phyloP scores from a whole-genome alignment of 2,113 vertebrate genomes.

The Oenanthe melanoleuca region DNA sequence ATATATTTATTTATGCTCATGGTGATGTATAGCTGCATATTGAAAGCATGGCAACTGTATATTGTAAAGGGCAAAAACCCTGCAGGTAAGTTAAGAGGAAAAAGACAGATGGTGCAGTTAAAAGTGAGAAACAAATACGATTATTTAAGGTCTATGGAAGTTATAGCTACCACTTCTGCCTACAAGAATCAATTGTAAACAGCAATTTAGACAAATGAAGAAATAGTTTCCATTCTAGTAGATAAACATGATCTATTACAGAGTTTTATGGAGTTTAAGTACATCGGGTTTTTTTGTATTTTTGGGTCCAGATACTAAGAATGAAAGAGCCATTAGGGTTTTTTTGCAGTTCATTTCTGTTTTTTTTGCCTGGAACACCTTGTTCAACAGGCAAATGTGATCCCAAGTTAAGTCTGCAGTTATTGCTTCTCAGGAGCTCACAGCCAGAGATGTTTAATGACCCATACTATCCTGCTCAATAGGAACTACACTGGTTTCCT shows the following conservation, averaged over 20 bases:
- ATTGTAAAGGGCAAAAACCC: not conserved
- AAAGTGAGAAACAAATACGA: not conserved
- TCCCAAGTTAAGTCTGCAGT: slow-evolving; percentile 59
- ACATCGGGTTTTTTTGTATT: slow-evolving; percentile 8
- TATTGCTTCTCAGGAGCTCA: slow-evolving; percentile 60
- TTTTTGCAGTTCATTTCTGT: slow-evolving; percentile 68
- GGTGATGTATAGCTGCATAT: not conserved
- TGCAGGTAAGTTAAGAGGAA: not conserved
- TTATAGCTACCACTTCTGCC: not conserved
- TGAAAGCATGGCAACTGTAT: not conserved
- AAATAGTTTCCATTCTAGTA: not conserved
- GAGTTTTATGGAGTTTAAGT: slow-evolving; percentile 52
- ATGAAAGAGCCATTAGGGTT: slow-evolving; percentile 58
- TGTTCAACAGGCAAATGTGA: slow-evolving; percentile 61
- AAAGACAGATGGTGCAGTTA: not conserved
- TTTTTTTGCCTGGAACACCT: slow-evolving; percentile 71
- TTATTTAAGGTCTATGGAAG: not conserved
- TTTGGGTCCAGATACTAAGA: slow-evolving; percentile 50
- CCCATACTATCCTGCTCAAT: slow-evolving; percentile 74
- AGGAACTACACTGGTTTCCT: slow-evolving; percentile 73
- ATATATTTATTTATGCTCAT: not conserved
- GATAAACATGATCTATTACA: slow-evolving; percentile 52
- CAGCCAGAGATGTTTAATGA: slow-evolving; percentile 80
- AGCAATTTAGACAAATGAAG: not conserved
- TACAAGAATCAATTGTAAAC: not conserved